phyloP scores from a whole-genome alignment of 2,797 vertebrate genomes.

The Stomatorhinus walkeri region DNA sequence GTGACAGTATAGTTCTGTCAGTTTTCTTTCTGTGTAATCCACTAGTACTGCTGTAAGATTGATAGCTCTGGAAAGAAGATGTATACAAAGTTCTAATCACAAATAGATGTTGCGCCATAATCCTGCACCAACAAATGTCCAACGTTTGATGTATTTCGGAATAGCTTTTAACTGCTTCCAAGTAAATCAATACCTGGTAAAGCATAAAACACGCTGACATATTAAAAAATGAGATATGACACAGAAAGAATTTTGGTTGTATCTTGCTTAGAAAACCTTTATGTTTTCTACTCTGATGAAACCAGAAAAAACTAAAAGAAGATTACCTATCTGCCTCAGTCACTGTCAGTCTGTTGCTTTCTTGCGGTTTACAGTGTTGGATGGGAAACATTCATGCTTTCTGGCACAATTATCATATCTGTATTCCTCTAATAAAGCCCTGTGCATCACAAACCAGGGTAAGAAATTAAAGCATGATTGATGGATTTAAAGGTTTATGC shows the following conservation, averaged over 20 bases:
- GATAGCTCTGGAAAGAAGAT: neutral
- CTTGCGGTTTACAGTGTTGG: neutral
- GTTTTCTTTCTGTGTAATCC: neutral
- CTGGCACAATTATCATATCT: neutral
- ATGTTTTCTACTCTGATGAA: neutral
- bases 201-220: neutral
- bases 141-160: neutral
- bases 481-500: neutral
- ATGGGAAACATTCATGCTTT: neutral
- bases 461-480: neutral
- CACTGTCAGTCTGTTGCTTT: neutral
- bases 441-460: neutral
- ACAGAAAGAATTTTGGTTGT: neutral
- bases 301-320: neutral
- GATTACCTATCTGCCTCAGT: neutral
- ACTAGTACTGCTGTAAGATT: neutral
- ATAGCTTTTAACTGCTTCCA: neutral
- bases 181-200: neutral
- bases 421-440: neutral
- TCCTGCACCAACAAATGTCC: neutral
- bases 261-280: neutral
- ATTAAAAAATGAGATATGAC: neutral
- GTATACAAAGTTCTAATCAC: neutral
- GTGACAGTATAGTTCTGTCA: neutral
- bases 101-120: neutral